Evolutionary conservation across 2,888 invertebrate genomes (phyloP), one percentile per base, ranked within the genome.

Genomic region (Machimus atricapillus): DNA sequence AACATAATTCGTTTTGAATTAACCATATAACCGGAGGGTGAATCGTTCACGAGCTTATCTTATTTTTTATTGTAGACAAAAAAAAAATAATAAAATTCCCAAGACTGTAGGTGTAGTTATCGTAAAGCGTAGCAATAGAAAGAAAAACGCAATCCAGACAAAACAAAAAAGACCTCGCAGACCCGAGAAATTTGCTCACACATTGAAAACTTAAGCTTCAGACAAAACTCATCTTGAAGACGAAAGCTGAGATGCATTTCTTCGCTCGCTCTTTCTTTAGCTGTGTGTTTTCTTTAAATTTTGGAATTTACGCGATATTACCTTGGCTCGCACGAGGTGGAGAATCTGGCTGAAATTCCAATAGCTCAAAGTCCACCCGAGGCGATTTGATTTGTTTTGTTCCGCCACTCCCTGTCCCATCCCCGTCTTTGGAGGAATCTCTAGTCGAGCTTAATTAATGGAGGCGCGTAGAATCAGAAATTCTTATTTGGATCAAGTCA

Each of bases 141-240:
- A 82, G 19, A 82, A 58, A 58, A 58, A 19, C 78, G 78, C 52
- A 37, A 82, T 27, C 37, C 27, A 37, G 58, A 37, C 34, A 82
- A 56, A 82, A 82, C 58, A 82, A 66, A 58, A 82, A 82, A 58
- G 40, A 37, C 82, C 58, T 82, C 56, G 2, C 66, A 82, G 82
- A 82, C 82, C 56, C 40, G 56, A 34, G 23, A 58, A 58, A 82
- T 66, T 58, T 52, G 82, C 82, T 37, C 16, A 52, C 34, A 27
- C 58, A 58, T 34, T 31, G 66, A 37, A 37, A 82, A 82, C 37
- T 56, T 58, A 82, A 82, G 82, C 82, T 82, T 31, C 23, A 66
- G 66, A 82, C 56, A 52, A 31, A 37, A 66, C 27, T 58, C 82
- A 37, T 66, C 19, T 34, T 31, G 16, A 46, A 79, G 79, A 31